Base-by-base conservation (phyloP, 64 coral and sea anemone genomes). In the Actinia equina region DNA sequence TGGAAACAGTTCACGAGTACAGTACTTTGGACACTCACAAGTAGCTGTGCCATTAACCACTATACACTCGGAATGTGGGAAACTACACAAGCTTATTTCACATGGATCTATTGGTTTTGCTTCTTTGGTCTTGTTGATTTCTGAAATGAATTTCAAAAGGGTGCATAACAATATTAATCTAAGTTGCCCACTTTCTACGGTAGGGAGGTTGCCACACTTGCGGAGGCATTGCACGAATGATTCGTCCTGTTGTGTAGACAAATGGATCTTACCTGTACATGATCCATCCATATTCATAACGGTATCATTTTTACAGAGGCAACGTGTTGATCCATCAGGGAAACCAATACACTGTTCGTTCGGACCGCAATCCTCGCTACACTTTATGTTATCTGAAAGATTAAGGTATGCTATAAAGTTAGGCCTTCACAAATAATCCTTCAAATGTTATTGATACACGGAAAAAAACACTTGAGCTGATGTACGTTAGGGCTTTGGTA, bases 21-120 rank as follows among this genome's bases (percentile, higher is more conserved):
- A 91, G 22, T 44, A 43, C 55, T 91, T 20, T 4, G 84, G 89
- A 27, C 89, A 91, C 20, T 87, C 71, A 44, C 89, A 91, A 17
- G 89, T 91, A 2, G 89, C 84, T 22, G 76, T 86, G 2, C 56
- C 76, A 16, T 77, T 79, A 1, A 87, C 43, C 11, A 41, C 84
- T 23, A 44, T 62, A 71, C 89, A 91, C 10, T 69, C 43, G 7
- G 89, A 43, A 20, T 79, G 56, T 13, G 89, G 84, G n/a, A 41
- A 86, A 44, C 89, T 87, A 52, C 89, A 91, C 58, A 82, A 20
- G 5, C 74, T 13, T 27, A 64, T 51, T 44, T 87, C 76, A 71
- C 89, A 91, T 10, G 84, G 84, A 60, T 79, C 77, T 17, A n/a
- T 10, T 69, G 63, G 63, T 60, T 60, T 60, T 13, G 59, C 5